Percentiles rank a stretch among this genome's conserved stretches.
Conservation (phyloP, 2,888 invertebrate genomes). For the Caenorhabditis sp. region DNA sequence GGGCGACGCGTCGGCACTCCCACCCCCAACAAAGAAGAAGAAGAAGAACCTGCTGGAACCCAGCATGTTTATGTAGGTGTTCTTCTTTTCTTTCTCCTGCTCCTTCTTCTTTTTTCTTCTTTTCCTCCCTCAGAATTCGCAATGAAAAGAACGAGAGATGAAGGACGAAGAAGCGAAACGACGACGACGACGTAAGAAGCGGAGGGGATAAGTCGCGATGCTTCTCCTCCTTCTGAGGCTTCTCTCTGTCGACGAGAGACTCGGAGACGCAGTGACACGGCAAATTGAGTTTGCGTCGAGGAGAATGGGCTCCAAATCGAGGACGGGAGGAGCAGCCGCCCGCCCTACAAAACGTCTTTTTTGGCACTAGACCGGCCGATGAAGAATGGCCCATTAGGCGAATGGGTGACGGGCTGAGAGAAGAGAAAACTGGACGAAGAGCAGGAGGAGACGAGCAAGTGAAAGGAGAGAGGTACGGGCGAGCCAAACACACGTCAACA, state of each 20-base stretch:
- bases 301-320: slow-evolving; percentile 63
- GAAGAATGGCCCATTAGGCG: slow-evolving; percentile 55
- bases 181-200: slow-evolving; percentile 1
- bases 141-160: slow-evolving; percentile 25
- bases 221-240: background rate
- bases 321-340: slow-evolving; percentile 32
- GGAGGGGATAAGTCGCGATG: slow-evolving; percentile 40
- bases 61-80: slow-evolving; percentile 46
- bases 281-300: slow-evolving; percentile 61
- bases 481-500: background rate
- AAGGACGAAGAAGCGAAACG: too few relatives aligned
- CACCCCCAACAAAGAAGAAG: slow-evolving; percentile 29
- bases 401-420: slow-evolving; percentile 21
- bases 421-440: background rate
- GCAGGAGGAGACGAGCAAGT: background rate
- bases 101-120: slow-evolving; percentile 27
- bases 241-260: background rate
- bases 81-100: slow-evolving; percentile 34
- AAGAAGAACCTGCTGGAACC: background rate
- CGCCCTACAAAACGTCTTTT: slow-evolving; percentile 35
- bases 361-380: slow-evolving; percentile 44
- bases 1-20: background rate
- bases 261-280: slow-evolving; percentile 48
- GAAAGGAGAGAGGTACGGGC: background rate
- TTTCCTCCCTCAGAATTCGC: slow-evolving; percentile 36